A percentile compares a stretch with the other conserved stretches of the same genome.
phyloP scores from a whole-genome alignment of 2,797 vertebrate genomes.

The Naso thynnoides region DNA sequence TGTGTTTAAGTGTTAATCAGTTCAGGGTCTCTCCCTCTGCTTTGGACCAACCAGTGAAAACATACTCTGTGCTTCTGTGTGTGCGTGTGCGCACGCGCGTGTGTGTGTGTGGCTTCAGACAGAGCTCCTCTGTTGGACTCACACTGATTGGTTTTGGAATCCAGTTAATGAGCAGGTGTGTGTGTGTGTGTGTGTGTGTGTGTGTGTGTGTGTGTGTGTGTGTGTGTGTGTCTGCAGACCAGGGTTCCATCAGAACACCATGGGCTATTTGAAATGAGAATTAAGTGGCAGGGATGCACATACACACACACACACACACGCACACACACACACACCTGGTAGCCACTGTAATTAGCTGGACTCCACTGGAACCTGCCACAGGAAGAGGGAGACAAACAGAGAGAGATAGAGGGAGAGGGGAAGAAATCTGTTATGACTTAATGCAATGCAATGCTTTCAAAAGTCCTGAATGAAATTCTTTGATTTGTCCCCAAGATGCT shows the following conservation, averaged over 20 bases:
- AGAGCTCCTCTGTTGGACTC: constrained; percentile 63
- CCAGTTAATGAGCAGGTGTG: constrained; percentile 79
- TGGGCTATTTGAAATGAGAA: constrained; percentile 84
- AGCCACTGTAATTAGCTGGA: constrained; percentile 83
- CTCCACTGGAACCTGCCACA: constrained; percentile 76
- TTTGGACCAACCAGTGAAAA: constrained; percentile 34
- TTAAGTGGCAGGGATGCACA: constrained; percentile 71
- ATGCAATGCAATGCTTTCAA: constrained; percentile 62
- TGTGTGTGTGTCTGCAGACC: constrained; percentile 25
- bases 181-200: constrained; percentile 53
- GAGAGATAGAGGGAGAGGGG: no score
- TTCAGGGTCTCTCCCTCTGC: constrained; percentile 31
- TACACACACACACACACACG: constrained; percentile 40
- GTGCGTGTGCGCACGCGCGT: constrained; percentile 40
- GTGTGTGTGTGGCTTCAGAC: constrained; percentile 47
- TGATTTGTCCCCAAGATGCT: constrained; percentile 25
- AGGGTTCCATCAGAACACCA: constrained; percentile 69
- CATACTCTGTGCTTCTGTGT: constrained; percentile 37
- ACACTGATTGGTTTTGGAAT: constrained; percentile 76
- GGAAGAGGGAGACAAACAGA: constrained; percentile 50
- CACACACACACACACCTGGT: constrained; percentile 62
- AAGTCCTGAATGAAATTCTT: constrained; percentile 40
- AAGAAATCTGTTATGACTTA: constrained; percentile 68
- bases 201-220: constrained; percentile 28
- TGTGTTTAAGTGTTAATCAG: constrained; percentile 32